Percentiles rank a stretch among this genome's conserved stretches.
Evolutionary conservation across 2,113 vertebrate genomes (phyloP).

Genomic region (Murina feae): DNA sequence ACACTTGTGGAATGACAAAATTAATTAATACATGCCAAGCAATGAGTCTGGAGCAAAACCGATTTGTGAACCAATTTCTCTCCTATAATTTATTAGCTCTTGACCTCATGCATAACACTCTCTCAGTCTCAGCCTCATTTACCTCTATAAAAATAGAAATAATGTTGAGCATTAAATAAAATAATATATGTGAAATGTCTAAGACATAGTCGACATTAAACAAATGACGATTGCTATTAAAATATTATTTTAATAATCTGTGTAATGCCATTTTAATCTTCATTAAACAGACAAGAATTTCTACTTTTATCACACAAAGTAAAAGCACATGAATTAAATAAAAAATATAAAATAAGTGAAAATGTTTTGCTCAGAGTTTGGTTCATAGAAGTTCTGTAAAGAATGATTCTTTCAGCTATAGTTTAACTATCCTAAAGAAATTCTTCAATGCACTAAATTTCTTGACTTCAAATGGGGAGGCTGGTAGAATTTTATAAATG

Average conservation of each 20-base stretch:
- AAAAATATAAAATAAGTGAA: neutral
- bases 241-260: neutral
- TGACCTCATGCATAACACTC: neutral
- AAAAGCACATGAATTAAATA: neutral
- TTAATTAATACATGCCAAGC: neutral
- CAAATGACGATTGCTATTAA: neutral
- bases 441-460: neutral
- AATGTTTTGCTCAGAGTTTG: neutral
- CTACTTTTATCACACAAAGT: neutral
- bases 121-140: neutral
- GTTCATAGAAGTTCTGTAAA: neutral
- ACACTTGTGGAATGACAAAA: neutral
- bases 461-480: conserved; percentile 24
- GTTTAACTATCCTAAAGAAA: neutral
- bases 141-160: neutral
- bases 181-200: neutral
- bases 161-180: neutral
- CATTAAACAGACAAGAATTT: neutral
- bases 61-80: neutral
- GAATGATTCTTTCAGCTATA: neutral
- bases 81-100: neutral
- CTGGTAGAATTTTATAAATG: neutral
- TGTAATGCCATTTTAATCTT: neutral
- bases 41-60: neutral
- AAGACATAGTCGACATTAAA: neutral